Evolutionary conservation across 2,113 vertebrate species (phyloP).

Genomic region (Peromyscus polionotus): DNA sequence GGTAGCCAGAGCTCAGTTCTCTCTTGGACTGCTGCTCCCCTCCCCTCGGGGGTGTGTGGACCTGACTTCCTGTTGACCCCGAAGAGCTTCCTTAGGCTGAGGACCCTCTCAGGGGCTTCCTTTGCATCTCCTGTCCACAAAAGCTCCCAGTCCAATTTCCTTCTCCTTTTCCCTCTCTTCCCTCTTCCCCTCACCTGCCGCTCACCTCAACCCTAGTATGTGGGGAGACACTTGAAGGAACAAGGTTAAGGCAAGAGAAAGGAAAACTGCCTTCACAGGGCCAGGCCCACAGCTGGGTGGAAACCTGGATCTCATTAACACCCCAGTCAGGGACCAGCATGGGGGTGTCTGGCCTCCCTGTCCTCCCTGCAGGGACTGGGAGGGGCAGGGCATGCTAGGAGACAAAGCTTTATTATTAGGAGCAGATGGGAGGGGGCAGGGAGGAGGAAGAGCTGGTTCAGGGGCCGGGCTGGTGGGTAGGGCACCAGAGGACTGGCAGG

Average conservation of each 20-base stretch:
- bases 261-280: slow-evolving; percentile 60
- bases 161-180: not conserved
- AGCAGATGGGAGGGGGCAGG: slow-evolving; percentile 68
- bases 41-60: not conserved
- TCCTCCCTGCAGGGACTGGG: slow-evolving; percentile 41
- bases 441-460: not conserved
- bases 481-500: not conserved
- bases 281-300: slow-evolving; percentile 66
- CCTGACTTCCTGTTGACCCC: not conserved
- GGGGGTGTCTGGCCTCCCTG: not conserved
- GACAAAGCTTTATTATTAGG: slow-evolving; percentile 49
- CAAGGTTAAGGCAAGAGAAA: slow-evolving; percentile 68
- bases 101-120: not conserved
- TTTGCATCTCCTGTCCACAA: not conserved
- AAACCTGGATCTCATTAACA: slow-evolving; percentile 70
- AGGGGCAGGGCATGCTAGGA: slow-evolving; percentile 67
- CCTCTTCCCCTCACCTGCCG: not conserved
- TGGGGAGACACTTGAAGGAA: slow-evolving; percentile 76
- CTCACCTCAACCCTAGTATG: slow-evolving; percentile 52
- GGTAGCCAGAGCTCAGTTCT: not conserved
- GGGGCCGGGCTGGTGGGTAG: not conserved
- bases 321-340: slow-evolving; percentile 40
- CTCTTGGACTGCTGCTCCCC: not conserved
- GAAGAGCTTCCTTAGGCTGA: not conserved
- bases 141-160: not conserved